Base-by-base conservation (phyloP, 2,888 invertebrate genomes). In the Oscheius onirici region DNA sequence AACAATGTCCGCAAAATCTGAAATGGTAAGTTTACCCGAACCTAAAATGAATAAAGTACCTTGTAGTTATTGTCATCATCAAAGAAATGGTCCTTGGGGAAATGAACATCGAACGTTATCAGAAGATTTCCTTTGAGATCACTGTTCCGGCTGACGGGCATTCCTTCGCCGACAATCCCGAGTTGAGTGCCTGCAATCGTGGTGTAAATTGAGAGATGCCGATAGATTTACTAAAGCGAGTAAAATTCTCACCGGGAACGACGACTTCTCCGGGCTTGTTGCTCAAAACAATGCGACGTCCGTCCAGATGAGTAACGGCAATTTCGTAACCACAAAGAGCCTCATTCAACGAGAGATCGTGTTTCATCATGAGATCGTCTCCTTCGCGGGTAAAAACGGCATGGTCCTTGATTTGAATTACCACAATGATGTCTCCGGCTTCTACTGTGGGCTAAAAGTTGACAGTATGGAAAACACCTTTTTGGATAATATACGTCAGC, bases 291-390 rank as follows among this genome's bases (percentile, higher is more conserved):
- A 96, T 89, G 85, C 93, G 92, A 58, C 95, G 91, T 0, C 93
- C 94, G 90, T 96, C 95, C 81, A 97, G 90, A 89, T 96, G 95
- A 86, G 92, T 92, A n/a, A 96, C 89, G 60, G 92, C 91, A 89
- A 94, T 92, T 72, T 91, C 90, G 88, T 95, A 94, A 6, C 96
- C 96, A 89, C 95, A 95, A 11, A 96, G 90, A 15, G 96, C 94
- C 88, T 96, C 95, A 2, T 94, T 93, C 65, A 96, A 89, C 51
- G 92, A 91, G 51, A 96, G 91, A 71, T 71, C 77, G 13, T 28
- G 24, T 10, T 46, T 80, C 89, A 94, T 91, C 77, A 86, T 87
- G 57, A 91, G 87, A 82, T 90, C 93, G 87, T 92, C 91, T 65
- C 92, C 92, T 72, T 91, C 91, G 76, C 96, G 91, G 86, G 92